These are phyloP conservation scores for Ctenoplectra terminalis DNA, from an alignment of 1,140 invertebrate species.

Conservation along the genomic window DNA sequence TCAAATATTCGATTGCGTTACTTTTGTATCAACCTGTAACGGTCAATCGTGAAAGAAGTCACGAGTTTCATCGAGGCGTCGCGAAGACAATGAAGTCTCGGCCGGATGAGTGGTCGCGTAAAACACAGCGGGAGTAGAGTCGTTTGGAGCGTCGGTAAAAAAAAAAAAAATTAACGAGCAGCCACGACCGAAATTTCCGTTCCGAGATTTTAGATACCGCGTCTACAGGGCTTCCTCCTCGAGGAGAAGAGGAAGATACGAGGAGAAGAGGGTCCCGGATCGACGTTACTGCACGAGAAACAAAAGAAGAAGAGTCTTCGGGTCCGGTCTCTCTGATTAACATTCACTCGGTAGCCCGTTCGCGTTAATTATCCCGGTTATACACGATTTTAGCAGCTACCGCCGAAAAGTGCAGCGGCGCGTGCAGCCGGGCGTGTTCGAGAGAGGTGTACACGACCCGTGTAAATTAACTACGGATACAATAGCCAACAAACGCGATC, in stretches of 20 bases:
- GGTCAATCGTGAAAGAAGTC: too few relatives aligned
- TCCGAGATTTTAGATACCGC: conserved; percentile 19
- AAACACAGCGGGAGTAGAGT: not conserved
- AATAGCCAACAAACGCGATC: conserved; percentile 9
- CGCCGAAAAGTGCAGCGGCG: conserved; percentile 46
- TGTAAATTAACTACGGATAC: conserved; percentile 49
- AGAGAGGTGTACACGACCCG: not conserved
- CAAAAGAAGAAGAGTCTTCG: not conserved
- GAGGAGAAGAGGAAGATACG: not conserved
- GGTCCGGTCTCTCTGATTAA: conserved; percentile 7
- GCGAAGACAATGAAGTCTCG: not conserved
- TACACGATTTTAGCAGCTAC: conserved; percentile 39
- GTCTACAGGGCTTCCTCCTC: not conserved
- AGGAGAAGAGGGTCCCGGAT: not conserved
- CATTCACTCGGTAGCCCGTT: conserved; percentile 21
- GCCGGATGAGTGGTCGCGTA: not conserved
- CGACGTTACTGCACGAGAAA: not conserved
- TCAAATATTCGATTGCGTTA: too few relatives aligned
- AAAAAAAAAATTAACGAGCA: conserved; percentile 29
- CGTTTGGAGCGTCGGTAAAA: conserved; percentile 1
- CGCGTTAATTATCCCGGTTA: conserved; percentile 52
- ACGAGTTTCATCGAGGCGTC: too few relatives aligned
- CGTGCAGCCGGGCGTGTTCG: not conserved
- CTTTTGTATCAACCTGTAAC: too few relatives aligned
- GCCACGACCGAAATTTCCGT: conserved; percentile 16